Conservation (phyloP, 2,888 invertebrate genomes). For the Blastobasis adustella region DNA sequence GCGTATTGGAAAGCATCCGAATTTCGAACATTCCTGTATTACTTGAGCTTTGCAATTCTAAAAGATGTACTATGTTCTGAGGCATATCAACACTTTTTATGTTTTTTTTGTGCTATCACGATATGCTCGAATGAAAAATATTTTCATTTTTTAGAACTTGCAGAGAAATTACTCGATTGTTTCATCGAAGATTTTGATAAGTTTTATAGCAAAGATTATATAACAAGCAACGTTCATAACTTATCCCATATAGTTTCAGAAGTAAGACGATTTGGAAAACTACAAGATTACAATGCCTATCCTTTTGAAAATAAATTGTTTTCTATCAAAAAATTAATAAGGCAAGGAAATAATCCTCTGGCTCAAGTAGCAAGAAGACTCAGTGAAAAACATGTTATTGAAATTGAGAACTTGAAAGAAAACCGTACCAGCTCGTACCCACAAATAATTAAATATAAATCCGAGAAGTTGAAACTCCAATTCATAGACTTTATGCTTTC, state of each 20-base stretch:
- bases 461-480: neutral
- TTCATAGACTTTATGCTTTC: constrained; percentile 7
- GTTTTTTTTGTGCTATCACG: constrained; percentile 6
- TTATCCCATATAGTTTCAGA: constrained; percentile 7
- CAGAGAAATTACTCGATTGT: neutral
- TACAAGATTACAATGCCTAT: constrained; percentile 10
- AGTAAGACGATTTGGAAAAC: constrained; percentile 7
- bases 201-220: neutral
- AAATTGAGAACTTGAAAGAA: neutral
- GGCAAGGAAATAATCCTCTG: constrained; percentile 14
- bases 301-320: constrained; percentile 14
- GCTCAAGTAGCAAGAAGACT: constrained; percentile 11
- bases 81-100: constrained; percentile 6
- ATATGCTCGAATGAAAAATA: constrained; percentile 6
- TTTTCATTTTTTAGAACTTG: neutral
- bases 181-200: neutral
- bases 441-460: neutral
- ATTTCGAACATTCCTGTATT: constrained; percentile 7
- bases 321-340: constrained; percentile 10
- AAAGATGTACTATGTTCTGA: neutral
- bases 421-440: neutral
- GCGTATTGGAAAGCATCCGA: constrained; percentile 9
- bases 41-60: constrained; percentile 7
- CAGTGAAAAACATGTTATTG: constrained; percentile 1
- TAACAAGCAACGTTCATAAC: constrained; percentile 10